These are phyloP conservation scores for Athalia cordata DNA, from an alignment of 2,888 invertebrate genomes.

Conservation along the genomic window DNA sequence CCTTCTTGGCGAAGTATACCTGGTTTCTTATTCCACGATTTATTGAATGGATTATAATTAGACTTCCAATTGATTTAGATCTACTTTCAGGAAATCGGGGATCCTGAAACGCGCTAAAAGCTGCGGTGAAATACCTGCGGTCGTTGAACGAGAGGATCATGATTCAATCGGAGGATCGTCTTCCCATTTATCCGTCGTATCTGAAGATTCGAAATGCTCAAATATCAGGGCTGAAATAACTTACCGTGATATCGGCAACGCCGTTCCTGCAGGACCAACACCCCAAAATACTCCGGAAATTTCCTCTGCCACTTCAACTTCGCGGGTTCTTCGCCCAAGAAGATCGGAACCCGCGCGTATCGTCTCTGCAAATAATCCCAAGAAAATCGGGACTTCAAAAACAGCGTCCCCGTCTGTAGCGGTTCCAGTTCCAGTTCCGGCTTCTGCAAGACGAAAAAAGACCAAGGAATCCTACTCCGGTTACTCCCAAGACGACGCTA, in stretches of 20 bases:
- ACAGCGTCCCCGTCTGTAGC: no score
- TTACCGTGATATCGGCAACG: no score
- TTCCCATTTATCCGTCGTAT: neutral
- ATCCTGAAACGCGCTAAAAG: neutral
- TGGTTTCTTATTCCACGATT: neutral
- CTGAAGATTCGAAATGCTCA: neutral
- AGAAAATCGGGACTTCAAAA: no score
- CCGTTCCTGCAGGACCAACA: no score
- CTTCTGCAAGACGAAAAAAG: neutral
- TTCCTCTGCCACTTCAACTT: neutral
- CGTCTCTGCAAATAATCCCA: neutral
- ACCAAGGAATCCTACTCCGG: neutral
- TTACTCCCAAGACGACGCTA: neutral
- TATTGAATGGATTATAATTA: no score
- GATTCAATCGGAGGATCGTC: neutral
- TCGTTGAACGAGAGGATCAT: neutral
- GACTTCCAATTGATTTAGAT: no score
- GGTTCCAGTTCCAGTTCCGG: no score
- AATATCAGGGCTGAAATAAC: neutral
- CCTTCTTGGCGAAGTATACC: neutral
- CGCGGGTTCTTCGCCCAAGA: constrained; percentile 13
- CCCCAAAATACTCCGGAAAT: neutral
- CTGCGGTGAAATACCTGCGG: neutral
- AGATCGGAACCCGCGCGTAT: constrained; percentile 7
- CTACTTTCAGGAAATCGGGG: neutral